Conservation (phyloP, 1,140 invertebrate species). For the Dryas iulia region DNA sequence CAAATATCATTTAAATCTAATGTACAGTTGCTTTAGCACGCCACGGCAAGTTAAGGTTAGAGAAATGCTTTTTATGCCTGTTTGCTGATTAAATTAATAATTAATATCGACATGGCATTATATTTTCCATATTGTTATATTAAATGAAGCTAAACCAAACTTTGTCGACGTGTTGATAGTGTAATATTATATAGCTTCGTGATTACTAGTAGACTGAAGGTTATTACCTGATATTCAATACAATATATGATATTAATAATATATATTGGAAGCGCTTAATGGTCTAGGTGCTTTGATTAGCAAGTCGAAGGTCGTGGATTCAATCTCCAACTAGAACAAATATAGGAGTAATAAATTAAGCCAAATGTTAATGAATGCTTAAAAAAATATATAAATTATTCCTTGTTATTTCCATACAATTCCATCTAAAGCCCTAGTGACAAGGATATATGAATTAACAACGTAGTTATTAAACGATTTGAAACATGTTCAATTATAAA, state of each 20-base stretch:
- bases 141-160: background rate
- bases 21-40: no score
- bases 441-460: background rate
- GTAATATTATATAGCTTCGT: slow-evolving; percentile 4
- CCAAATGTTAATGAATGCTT: background rate
- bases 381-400: background rate
- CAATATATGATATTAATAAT: background rate
- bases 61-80: no score
- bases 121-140: no score
- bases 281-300: background rate
- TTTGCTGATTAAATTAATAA: no score
- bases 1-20: no score
- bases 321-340: no score
- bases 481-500: background rate
- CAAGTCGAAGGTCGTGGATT: no score
- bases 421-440: background rate
- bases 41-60: no score
- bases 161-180: slow-evolving; percentile 8
- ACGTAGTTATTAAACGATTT: background rate
- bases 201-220: background rate
- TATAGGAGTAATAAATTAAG: background rate
- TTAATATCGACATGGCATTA: no score
- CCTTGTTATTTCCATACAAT: background rate
- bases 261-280: background rate
- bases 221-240: background rate